Percentiles rank a stretch among this genome's conserved stretches.
Conservation (phyloP, 2,797 vertebrate genomes). For the Xiphophorus birchmanni region DNA sequence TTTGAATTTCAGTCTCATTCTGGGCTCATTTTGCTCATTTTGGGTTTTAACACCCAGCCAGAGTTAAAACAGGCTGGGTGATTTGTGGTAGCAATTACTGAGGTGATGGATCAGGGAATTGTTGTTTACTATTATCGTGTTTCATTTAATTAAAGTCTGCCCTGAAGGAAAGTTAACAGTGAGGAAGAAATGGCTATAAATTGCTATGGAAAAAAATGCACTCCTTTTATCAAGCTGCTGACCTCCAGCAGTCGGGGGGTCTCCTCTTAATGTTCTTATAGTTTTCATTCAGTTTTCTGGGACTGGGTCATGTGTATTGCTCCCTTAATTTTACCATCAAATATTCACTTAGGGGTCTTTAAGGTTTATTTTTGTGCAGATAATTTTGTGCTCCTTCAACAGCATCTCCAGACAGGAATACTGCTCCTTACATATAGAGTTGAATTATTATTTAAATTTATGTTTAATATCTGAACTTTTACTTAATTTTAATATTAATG, state of each 20-base stretch:
- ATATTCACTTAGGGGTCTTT: not conserved
- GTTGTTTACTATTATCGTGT: not conserved
- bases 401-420: not conserved
- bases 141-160: conserved; percentile 2
- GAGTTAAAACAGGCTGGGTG: not conserved
- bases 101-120: not conserved
- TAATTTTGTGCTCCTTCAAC: not conserved
- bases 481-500: not conserved
- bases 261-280: not conserved
- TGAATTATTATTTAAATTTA: not conserved
- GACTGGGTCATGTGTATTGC: not conserved
- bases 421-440: not conserved
- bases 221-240: not conserved
- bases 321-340: not conserved
- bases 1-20: not conserved
- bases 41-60: not conserved
- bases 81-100: not conserved
- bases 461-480: too few species aligned
- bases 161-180: not conserved
- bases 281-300: not conserved
- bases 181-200: not conserved
- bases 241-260: not conserved
- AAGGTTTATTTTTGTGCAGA: not conserved
- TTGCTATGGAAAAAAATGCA: not conserved
- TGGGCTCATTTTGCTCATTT: not conserved